Base-by-base conservation (phyloP, 2,797 vertebrate species). In the Pseudotriccus pelzelni region DNA sequence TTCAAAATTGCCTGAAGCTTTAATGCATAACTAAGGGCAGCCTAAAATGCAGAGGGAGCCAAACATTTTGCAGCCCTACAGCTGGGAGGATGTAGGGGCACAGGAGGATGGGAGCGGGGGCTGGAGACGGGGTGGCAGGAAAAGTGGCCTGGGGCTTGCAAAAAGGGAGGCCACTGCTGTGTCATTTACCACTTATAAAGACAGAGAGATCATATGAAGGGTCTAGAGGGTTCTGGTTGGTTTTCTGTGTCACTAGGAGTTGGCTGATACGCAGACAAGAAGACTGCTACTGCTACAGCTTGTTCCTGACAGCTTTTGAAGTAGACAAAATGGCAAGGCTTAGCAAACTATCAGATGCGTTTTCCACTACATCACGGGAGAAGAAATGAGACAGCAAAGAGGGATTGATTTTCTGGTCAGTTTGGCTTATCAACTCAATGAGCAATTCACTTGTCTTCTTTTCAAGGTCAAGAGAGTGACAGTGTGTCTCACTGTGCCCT, bases 241-340 rank as follows among this genome's bases (percentile, higher is more conserved):
- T 50, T 77, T 82, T 70, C 21, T 60, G 0, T 1, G 1, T 75
- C 37, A 15, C 60, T 58, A 24, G 24, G 49, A 70, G 46, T 62
- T 89, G 70, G 39, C 43, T 69, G 23, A 32, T 64, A 30, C 11
- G 37, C 60, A 74, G 41, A 41, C 60, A 80, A 68, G 50, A 58
- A 66, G 66, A 39, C 36, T 43, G 14, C 30, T 41, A 25, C 68
- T 85, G 80, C 73, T 75, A 20, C 22, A 30, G 55, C 82, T 96
- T 83, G 16, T 83, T 94, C 25, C 58, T 80, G 90, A 43, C 60
- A 62, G 56, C 22, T 93, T 95, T 85, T 80, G 78, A 90, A 87
- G 47, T 36, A 52, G 44, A 89, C 53, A 67, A 75, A 64, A 85
- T 16, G 44, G 49, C 67, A 34, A 19, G 59, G 56, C 55, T 81